These are phyloP conservation scores for Scaptomyza graminum DNA, from an alignment of 1,140 invertebrate species.

Conservation along the genomic window DNA sequence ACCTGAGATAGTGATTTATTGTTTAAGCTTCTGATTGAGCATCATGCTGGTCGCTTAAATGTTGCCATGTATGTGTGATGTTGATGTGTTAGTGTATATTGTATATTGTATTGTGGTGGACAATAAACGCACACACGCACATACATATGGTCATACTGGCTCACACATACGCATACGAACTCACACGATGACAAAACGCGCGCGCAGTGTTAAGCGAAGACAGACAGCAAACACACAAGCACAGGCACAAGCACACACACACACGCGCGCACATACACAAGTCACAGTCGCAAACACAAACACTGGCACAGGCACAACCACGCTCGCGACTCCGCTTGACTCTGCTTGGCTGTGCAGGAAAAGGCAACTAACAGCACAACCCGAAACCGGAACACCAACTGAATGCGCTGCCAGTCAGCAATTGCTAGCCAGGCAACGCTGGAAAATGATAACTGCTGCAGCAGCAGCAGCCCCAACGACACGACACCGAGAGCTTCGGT, in stretches of 20 bases:
- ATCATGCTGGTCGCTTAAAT: conserved; percentile 38
- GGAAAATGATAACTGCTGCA: conserved; percentile 65
- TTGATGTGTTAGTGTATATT: conserved; percentile 41
- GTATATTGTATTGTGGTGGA: conserved; percentile 55
- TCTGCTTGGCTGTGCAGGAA: conserved; percentile 71
- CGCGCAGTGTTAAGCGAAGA: conserved; percentile 68
- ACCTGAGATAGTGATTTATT: conserved; percentile 58
- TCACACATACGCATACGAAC: conserved; percentile 22
- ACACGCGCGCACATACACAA: conserved; percentile 30
- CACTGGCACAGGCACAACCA: conserved; percentile 46
- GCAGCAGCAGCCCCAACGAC: conserved; percentile 34
- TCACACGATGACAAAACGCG: conserved; percentile 47
- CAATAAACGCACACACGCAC: conserved; percentile 49
- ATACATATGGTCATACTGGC: conserved; percentile 61
- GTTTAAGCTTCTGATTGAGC: conserved; percentile 27
- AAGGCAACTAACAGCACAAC: conserved; percentile 84
- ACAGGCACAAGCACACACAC: conserved; percentile 24
- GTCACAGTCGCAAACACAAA: conserved; percentile 23
- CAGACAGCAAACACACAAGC: conserved; percentile 52
- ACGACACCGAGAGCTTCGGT: conserved; percentile 17
- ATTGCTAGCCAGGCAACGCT: conserved; percentile 69
- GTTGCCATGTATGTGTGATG: conserved; percentile 37
- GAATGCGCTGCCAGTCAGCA: conserved; percentile 72
- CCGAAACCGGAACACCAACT: conserved; percentile 84
- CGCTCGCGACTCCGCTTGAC: conserved; percentile 56